Evolutionary conservation across 1,140 invertebrate genomes (phyloP), one percentile per base, ranked within the genome.

Genomic region (Drosophila dunni): DNA sequence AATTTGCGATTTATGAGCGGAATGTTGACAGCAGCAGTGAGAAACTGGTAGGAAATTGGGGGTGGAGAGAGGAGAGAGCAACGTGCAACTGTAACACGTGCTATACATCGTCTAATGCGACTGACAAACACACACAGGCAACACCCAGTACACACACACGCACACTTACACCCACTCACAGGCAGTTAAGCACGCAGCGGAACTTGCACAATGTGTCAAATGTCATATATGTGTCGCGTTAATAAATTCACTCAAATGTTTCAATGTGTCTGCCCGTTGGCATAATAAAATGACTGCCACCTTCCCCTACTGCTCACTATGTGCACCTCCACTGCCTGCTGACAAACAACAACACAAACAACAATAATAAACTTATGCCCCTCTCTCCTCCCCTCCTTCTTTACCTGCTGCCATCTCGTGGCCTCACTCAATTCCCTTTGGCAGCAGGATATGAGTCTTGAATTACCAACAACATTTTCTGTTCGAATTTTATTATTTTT

Each of bases 211-310:
- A 88, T 88, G 84, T 88, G 84, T 88, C 84, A 88, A 88, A 80
- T 88, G 84, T 88, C 84, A 89, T 89, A 89, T 84, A 72, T 80
- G 81, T 84, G 84, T 89, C 84, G 81, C 84, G 70, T 68, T 88
- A 88, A 88, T 88, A 88, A 88, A 88, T 88, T 88, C 84, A 84
- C 84, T 88, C 80, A 89, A 88, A 88, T 88, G 83, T 83, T 88
- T 83, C 83, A 89, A 88, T 88, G 76, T 75, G 48, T 29, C 29
- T 34, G 50, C 84, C 79, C 78, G 68, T 63, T 78, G 79, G 79
- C 83, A 88, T 74, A 88, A 88, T 83, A 88, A 88, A 53, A 75
- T 70, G 11, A 56, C 36, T 24, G 20, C 33, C 3, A n/a, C 24
- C 13, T 3, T 10, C 24, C n/a, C 15, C 8, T n/a, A 0, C 42